Conservation (phyloP, 2,888 invertebrate genomes). For the Eristalis arbustorum region DNA sequence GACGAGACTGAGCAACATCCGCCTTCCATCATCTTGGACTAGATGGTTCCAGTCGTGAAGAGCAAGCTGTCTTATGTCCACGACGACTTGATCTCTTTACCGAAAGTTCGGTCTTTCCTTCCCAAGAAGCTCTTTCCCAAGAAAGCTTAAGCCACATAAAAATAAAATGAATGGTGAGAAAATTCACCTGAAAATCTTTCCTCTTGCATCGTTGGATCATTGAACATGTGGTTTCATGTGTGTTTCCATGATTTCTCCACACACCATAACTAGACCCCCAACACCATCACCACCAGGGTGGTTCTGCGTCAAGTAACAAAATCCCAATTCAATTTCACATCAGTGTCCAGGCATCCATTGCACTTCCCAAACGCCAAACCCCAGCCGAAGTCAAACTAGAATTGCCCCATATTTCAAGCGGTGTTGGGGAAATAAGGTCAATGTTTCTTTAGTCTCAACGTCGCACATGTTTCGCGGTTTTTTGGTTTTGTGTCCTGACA, state of each 20-base stretch:
- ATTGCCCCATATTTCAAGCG: background rate
- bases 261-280: background rate
- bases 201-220: no score
- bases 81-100: no score
- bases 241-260: background rate
- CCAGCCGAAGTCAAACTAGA: background rate
- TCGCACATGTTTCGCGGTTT: conserved; percentile 43
- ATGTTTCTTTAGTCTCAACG: conserved; percentile 23
- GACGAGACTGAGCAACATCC: no score
- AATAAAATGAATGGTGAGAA: no score
- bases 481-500: conserved; percentile 38
- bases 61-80: no score
- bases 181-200: no score
- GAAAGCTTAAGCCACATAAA: no score
- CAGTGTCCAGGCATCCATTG: background rate
- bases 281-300: background rate
- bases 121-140: no score
- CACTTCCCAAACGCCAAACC: background rate
- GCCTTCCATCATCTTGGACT: no score
- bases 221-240: background rate
- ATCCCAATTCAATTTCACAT: background rate
- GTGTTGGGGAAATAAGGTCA: conserved; percentile 41
- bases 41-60: no score
- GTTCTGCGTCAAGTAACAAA: background rate
- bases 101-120: no score